Conservation (phyloP, 2,113 vertebrate genomes). For the Xenopus laevis region DNA sequence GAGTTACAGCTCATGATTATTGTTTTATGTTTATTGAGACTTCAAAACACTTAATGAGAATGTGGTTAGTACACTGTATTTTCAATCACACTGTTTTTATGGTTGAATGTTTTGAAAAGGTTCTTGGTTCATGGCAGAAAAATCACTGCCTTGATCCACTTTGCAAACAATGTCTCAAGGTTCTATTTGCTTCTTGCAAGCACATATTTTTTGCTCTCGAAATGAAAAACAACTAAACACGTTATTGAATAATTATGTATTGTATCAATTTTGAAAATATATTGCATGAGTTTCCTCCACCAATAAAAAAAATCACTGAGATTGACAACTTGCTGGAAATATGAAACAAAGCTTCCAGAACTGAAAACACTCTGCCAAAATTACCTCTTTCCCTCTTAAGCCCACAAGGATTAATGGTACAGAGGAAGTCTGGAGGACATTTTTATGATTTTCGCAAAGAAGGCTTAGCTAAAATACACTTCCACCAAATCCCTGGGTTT, state of each 20-base stretch:
- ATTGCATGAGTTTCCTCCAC: slow-evolving; percentile 15
- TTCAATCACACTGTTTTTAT: no score
- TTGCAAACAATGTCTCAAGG: slow-evolving; percentile 3
- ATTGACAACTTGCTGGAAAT: slow-evolving; percentile 24
- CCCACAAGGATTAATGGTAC: slow-evolving; percentile 15
- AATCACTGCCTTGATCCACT: no score
- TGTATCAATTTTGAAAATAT: slow-evolving; percentile 9
- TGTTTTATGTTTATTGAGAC: no score
- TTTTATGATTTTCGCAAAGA: slow-evolving; percentile 27
- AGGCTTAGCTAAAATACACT: slow-evolving; percentile 6
- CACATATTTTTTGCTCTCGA: background rate
- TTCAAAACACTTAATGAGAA: no score
- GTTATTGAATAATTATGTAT: slow-evolving; percentile 20
- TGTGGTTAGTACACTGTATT: no score
- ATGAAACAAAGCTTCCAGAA: slow-evolving; percentile 12
- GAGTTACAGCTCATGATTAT: no score
- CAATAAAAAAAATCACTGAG: slow-evolving; percentile 15
- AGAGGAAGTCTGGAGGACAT: slow-evolving; percentile 21
- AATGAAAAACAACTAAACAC: slow-evolving; percentile 4
- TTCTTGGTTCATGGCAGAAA: no score
- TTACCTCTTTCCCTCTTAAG: slow-evolving; percentile 20
- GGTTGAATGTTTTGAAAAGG: no score
- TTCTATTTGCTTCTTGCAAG: background rate
- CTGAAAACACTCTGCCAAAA: background rate
- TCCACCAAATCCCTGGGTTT: slow-evolving; percentile 16